Conservation (phyloP, 2,888 invertebrate genomes). For the Tipula lateralis region DNA sequence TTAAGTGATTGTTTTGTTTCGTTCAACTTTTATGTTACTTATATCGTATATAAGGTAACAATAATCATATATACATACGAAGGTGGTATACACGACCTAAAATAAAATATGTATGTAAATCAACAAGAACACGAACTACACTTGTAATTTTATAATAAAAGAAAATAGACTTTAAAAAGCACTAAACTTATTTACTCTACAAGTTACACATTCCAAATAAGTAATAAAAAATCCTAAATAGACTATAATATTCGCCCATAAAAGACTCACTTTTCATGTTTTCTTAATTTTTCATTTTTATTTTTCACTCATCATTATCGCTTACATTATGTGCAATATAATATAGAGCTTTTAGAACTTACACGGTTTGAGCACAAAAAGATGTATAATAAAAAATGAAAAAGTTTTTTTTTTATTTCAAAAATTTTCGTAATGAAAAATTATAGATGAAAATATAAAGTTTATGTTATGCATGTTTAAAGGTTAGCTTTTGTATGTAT, state of each 20-base stretch:
- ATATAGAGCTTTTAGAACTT: not conserved
- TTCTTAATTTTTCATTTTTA: not conserved
- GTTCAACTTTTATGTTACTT: not conserved
- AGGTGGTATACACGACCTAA: too few species aligned
- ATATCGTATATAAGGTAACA: not conserved
- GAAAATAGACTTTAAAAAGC: not conserved
- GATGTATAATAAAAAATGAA: not conserved
- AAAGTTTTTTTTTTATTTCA: not conserved
- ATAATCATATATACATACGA: not conserved
- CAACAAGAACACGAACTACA: not conserved
- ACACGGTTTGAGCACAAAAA: not conserved
- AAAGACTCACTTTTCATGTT: conserved; percentile 3
- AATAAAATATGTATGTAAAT: not conserved
- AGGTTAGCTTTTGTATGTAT: not conserved
- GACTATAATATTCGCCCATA: not conserved
- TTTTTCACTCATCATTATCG: conserved; percentile 7
- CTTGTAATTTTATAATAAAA: not conserved
- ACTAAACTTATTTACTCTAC: not conserved
- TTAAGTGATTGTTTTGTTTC: not conserved
- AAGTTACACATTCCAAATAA: not conserved
- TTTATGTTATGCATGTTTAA: not conserved
- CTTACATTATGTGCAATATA: not conserved
- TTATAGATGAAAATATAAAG: not conserved
- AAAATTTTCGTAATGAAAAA: not conserved
- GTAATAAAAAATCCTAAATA: not conserved